phyloP scores from a whole-genome alignment of 2,888 invertebrate genomes.

The Scaptomyza cyrtandrae region DNA sequence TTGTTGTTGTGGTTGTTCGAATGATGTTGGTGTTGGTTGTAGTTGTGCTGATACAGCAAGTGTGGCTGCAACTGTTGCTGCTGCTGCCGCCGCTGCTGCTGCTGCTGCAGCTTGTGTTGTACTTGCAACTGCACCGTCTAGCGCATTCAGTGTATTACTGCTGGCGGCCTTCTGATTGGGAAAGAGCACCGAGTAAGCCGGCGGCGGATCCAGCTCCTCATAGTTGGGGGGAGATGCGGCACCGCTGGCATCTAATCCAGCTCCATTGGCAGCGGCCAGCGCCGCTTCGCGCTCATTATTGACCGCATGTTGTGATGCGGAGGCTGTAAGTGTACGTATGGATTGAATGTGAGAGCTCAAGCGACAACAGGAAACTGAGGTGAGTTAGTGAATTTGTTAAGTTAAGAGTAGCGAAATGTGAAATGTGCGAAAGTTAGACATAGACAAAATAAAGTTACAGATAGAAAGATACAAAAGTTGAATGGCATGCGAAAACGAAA shows the following conservation, averaged over 20 bases:
- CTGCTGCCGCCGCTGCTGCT: conserved; percentile 41
- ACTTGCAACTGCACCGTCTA: conserved; percentile 63
- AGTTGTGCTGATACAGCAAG: conserved; percentile 27
- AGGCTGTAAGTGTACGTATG: conserved; percentile 83
- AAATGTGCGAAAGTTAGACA: conserved; percentile 42
- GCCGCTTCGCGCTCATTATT: conserved; percentile 83
- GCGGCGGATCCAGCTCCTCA: conserved; percentile 87
- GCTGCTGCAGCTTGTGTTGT: conserved; percentile 49
- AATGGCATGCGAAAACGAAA: conserved; percentile 32
- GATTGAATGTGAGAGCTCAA: conserved; percentile 81
- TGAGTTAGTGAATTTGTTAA: neutral
- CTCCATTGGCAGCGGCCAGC: conserved; percentile 73
- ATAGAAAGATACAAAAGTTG: conserved; percentile 27
- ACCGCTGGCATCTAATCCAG: conserved; percentile 68
- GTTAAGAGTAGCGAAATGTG: conserved; percentile 1
- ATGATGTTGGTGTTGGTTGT: conserved; percentile 25
- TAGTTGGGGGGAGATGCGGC: conserved; percentile 86
- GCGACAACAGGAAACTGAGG: conserved; percentile 78
- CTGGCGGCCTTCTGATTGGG: conserved; percentile 85
- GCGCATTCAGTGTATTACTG: conserved; percentile 69
- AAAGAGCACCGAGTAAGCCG: conserved; percentile 88
- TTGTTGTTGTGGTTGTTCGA: conserved; percentile 28
- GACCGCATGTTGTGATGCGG: conserved; percentile 83
- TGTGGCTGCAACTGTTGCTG: conserved; percentile 35
- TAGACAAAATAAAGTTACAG: conserved; percentile 31